A percentile compares a stretch with the other conserved stretches of the same genome.
Conservation (phyloP, 2,797 vertebrate species). For the Setipinna tenuifilis region DNA sequence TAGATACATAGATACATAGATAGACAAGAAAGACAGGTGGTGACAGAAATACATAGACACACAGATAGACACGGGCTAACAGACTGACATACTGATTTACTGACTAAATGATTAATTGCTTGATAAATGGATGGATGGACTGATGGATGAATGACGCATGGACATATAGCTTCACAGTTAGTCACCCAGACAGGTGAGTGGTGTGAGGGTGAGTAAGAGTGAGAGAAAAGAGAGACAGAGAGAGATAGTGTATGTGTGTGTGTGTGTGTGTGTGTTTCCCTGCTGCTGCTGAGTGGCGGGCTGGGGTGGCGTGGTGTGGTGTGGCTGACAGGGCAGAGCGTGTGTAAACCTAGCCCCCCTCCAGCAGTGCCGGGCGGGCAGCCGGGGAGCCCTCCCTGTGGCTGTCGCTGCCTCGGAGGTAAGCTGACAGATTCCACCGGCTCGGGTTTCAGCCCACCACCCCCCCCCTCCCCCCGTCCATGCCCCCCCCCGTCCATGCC, state of each 20-base stretch:
- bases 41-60: too few species aligned
- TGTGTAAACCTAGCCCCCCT: slow-evolving; percentile 70
- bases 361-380: slow-evolving; percentile 67
- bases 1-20: too few species aligned
- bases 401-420: slow-evolving; percentile 72
- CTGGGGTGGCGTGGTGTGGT: neutral
- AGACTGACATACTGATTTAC: too few species aligned
- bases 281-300: slow-evolving; percentile 63
- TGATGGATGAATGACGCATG: neutral
- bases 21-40: too few species aligned
- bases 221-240: too few species aligned
- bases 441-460: slow-evolving; percentile 72
- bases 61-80: neutral
- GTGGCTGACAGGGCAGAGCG: slow-evolving; percentile 63
- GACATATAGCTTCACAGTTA: neutral
- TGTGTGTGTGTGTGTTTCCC: neutral
- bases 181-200: neutral
- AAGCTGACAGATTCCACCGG: slow-evolving; percentile 81
- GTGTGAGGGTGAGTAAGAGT: too few species aligned
- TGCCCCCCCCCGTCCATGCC: slow-evolving; percentile 42
- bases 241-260: neutral
- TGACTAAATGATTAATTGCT: neutral
- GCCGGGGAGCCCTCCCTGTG: slow-evolving; percentile 63
- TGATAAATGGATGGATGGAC: neutral
- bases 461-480: slow-evolving; percentile 75